These are phyloP conservation scores for Chaetodon trifascialis DNA, from an alignment of 2,113 vertebrate species.

Conservation along the genomic window DNA sequence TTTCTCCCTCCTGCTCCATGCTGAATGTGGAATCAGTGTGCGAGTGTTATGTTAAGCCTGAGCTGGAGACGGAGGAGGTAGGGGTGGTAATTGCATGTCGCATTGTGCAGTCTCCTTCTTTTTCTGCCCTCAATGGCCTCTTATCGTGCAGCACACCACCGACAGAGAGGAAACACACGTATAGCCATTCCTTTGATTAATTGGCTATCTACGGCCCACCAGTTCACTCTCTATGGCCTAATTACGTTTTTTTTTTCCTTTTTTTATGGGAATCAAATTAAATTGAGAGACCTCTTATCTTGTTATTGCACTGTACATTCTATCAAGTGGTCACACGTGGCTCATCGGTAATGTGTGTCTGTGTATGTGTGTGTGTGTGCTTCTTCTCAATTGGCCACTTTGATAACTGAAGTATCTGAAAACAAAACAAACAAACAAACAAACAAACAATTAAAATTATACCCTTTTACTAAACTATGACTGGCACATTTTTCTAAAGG, in stretches of 20 bases:
- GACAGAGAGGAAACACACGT: conserved; percentile 29
- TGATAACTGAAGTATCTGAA: background rate
- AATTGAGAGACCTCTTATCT: conserved; percentile 63
- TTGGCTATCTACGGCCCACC: conserved; percentile 29
- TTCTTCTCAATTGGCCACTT: background rate
- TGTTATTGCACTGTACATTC: conserved; percentile 54
- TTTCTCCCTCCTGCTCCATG: background rate
- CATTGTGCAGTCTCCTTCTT: background rate
- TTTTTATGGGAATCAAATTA: conserved; percentile 69
- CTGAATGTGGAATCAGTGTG: background rate
- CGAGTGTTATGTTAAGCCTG: conserved; percentile 33
- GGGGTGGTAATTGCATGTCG: conserved; percentile 24
- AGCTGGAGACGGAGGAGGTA: conserved; percentile 1
- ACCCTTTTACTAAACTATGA: background rate
- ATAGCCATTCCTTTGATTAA: conserved; percentile 48
- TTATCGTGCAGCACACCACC: conserved; percentile 15
- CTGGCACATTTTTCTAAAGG: background rate
- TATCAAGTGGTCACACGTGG: conserved; percentile 51
- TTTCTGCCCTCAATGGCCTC: background rate
- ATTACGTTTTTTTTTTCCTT: conserved; percentile 37
- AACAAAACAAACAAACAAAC: conserved; percentile 14
- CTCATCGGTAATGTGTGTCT: conserved; percentile 20
- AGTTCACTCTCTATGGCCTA: conserved; percentile 37
- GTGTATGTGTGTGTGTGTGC: conserved; percentile 12
- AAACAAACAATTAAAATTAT: background rate